A percentile compares a stretch with the other conserved stretches of the same genome.
These are phyloP conservation scores for Lytechinus pictus DNA, from an alignment of 35 echinoderm and acorn worm species.

Conservation along the genomic window DNA sequence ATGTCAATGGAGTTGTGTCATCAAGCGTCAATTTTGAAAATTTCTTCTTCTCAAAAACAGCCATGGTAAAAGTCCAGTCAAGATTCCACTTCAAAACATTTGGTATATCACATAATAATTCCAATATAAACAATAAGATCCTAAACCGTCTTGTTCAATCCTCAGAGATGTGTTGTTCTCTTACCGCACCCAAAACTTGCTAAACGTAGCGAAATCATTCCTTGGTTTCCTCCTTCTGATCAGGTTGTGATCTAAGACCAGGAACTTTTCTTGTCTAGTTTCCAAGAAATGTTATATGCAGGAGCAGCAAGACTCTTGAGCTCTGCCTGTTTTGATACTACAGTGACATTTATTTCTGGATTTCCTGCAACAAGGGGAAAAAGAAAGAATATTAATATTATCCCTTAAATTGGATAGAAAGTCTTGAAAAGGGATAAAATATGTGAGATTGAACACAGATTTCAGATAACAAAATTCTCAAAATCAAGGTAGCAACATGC, in stretches of 20 bases:
- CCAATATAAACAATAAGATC: neutral
- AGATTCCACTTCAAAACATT: neutral
- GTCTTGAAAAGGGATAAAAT: too few relatives aligned
- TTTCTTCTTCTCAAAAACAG: slow-evolving; percentile 96
- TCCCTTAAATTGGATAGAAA: too few relatives aligned
- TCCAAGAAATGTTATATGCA: neutral
- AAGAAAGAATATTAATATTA: neutral
- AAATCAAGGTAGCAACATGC: too few relatives aligned
- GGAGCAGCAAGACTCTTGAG: neutral
- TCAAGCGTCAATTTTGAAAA: slow-evolving; percentile 71
- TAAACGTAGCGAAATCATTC: neutral
- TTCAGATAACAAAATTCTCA: too few relatives aligned
- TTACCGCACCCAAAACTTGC: neutral
- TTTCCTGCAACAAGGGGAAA: neutral
- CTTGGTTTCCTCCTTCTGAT: neutral
- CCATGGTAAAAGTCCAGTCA: slow-evolving; percentile 59
- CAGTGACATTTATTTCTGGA: neutral
- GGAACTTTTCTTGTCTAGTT: neutral
- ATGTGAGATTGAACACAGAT: too few relatives aligned
- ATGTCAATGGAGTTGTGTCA: slow-evolving; percentile 81
- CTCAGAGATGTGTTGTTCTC: neutral
- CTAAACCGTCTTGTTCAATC: neutral
- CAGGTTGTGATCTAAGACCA: neutral
- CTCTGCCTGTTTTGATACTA: neutral
- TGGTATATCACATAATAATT: neutral